A percentile compares a stretch with the other conserved stretches of the same genome.
phyloP scores from a whole-genome alignment of 2,797 vertebrate genomes.

The Dipus sagitta region DNA sequence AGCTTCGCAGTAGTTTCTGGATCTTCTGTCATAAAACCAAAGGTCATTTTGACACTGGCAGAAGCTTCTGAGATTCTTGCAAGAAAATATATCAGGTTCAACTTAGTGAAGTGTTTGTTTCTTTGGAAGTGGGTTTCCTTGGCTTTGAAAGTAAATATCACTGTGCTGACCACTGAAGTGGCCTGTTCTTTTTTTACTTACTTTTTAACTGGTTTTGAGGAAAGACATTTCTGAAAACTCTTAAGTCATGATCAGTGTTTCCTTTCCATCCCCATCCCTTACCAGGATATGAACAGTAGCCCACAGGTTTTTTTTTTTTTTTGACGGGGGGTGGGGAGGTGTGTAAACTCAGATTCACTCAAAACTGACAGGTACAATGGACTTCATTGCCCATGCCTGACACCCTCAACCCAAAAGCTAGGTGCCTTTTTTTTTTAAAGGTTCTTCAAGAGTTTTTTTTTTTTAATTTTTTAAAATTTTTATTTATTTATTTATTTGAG shows the following conservation, averaged over 20 bases:
- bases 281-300: slow-evolving; percentile 11
- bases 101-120: slow-evolving; percentile 17
- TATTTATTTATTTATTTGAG: too few species aligned
- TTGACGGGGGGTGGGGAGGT: too few species aligned
- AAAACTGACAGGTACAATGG: not conserved
- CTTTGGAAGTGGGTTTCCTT: slow-evolving; percentile 34
- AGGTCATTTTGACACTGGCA: not conserved
- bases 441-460: too few species aligned
- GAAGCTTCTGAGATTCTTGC: slow-evolving; percentile 32
- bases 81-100: not conserved
- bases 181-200: not conserved
- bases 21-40: slow-evolving; percentile 56
- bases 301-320: not conserved
- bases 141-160: slow-evolving; percentile 33
- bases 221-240: not conserved
- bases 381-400: slow-evolving; percentile 11
- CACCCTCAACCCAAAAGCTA: slow-evolving; percentile 5
- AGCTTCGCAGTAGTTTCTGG: not conserved
- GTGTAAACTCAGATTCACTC: slow-evolving; percentile 1
- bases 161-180: not conserved
- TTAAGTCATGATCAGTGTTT: not conserved
- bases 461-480: too few species aligned
- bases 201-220: not conserved
- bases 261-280: not conserved
- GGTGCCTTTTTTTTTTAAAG: slow-evolving; percentile 22